Evolutionary conservation across 1,140 invertebrate species (phyloP).

Genomic region (Idris sp.): DNA sequence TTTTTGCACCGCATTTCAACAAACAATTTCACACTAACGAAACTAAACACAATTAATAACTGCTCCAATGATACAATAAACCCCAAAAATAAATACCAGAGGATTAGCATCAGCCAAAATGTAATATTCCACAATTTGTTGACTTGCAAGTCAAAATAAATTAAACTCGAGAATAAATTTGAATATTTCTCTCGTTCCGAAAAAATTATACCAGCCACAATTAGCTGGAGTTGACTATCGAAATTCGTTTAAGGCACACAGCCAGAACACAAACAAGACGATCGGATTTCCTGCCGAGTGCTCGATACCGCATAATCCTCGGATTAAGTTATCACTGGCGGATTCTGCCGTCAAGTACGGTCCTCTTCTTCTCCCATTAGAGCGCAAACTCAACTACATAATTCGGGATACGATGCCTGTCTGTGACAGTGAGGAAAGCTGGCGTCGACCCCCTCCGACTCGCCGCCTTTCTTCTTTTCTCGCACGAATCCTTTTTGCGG

Average conservation of each 20-base stretch:
- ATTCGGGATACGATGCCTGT: constrained; percentile 8
- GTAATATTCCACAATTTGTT: no score
- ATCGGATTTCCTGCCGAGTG: constrained; percentile 67
- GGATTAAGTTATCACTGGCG: constrained; percentile 75
- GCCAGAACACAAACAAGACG: constrained; percentile 61
- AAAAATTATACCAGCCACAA: constrained; percentile 15
- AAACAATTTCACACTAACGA: no score
- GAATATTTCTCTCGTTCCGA: neutral
- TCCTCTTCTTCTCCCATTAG: constrained; percentile 65
- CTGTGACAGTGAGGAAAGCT: constrained; percentile 54
- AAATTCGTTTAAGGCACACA: constrained; percentile 12
- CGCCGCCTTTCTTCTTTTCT: constrained; percentile 53
- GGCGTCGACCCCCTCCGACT: constrained; percentile 46
- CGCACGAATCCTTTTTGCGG: constrained; percentile 76
- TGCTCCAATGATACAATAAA: no score
- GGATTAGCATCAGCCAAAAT: no score
- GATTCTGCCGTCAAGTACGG: constrained; percentile 74
- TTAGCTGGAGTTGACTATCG: constrained; percentile 24
- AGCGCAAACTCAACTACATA: constrained; percentile 23
- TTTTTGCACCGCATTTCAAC: no score
- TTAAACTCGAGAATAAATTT: neutral
- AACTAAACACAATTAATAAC: no score
- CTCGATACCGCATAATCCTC: constrained; percentile 66
- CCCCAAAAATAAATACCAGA: no score
- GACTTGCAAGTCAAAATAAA: neutral